Conservation (phyloP, 2,888 invertebrate species). For the Drosophila mayaguana region DNA sequence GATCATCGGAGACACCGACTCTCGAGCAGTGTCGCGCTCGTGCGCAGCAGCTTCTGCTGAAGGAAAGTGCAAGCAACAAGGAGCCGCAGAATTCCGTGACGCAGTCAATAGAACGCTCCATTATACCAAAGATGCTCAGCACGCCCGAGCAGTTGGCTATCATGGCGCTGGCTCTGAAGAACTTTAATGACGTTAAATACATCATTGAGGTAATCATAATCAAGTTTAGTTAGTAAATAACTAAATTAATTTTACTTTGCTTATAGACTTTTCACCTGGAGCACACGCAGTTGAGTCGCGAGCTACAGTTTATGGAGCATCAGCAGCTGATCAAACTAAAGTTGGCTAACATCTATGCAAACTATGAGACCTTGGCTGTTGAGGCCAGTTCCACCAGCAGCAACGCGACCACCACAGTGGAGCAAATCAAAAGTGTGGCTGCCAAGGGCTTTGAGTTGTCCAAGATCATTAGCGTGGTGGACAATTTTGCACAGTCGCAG, state of each 20-base stretch:
- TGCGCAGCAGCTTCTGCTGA: constrained; percentile 50
- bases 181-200: constrained; percentile 91
- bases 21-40: constrained; percentile 57
- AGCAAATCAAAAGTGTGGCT: constrained; percentile 86
- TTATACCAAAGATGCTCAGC: constrained; percentile 88
- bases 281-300: constrained; percentile 88
- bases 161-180: constrained; percentile 90
- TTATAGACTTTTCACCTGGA: constrained; percentile 90
- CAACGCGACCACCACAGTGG: constrained; percentile 74
- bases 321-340: constrained; percentile 85
- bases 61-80: constrained; percentile 7
- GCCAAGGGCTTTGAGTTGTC: constrained; percentile 87
- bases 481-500: constrained; percentile 86
- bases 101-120: constrained; percentile 68
- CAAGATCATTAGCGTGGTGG: constrained; percentile 87
- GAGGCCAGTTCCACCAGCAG: constrained; percentile 19
- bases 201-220: constrained; percentile 90
- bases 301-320: constrained; percentile 90
- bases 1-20: constrained; percentile 32
- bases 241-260: constrained; percentile 48
- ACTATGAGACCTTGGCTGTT: constrained; percentile 76
- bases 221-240: background rate
- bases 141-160: constrained; percentile 91
- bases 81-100: constrained; percentile 6
- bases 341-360: constrained; percentile 79